Evolutionary conservation across 2,797 vertebrate species (phyloP), one percentile per base, ranked within the genome.

Genomic region (Bradypus variegatus): DNA sequence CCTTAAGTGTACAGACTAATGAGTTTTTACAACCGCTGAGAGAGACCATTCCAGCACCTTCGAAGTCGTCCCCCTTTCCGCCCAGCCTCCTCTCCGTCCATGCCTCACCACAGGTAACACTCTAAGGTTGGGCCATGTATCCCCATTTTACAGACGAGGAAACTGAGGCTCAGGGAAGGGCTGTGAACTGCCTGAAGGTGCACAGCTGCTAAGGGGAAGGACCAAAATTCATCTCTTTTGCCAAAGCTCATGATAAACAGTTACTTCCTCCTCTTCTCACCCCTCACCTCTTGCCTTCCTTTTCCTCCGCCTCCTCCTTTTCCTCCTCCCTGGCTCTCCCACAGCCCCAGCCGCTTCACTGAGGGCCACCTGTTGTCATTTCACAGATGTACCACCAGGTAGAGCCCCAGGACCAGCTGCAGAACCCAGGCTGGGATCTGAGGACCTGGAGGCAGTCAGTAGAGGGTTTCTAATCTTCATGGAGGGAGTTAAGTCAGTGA

Each of bases 371-470:
- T 75, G 14, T 19, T 84, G 67, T 91, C 80, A 67, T 90, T 82
- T 48, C 15, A 77, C 0, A 75, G 0, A 3, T 0, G 0, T 0
- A 67, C 91, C 96, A 94, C 93, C 67, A 96, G 96, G 84, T 90
- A 94, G 91, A 48, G 36, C n/a, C 45, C 95, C 88, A 95, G 21
- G 82, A 76, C 69, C 65, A 62, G 16, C 10, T 45, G 62, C 29
- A 5, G 62, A 41, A 48, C 33, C 2, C 14, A 60, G 86, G 16
- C 18, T 3, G 31, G 15, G 11, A 29, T 60, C 53, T 5, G 16
- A 18, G 55, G 19, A 19, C 31, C 31, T 5, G 3, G 3, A 6
- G 9, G 19, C 70, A 45, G 23, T 1, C 27, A 33, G 53, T 79
- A 45, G 41, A 69, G 75, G 9, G 6, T 38, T 94, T 89, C 70